Evolutionary conservation across 2,888 invertebrate species (phyloP), one percentile per base, ranked within the genome.

Genomic region (Sminthurides aquaticus): DNA sequence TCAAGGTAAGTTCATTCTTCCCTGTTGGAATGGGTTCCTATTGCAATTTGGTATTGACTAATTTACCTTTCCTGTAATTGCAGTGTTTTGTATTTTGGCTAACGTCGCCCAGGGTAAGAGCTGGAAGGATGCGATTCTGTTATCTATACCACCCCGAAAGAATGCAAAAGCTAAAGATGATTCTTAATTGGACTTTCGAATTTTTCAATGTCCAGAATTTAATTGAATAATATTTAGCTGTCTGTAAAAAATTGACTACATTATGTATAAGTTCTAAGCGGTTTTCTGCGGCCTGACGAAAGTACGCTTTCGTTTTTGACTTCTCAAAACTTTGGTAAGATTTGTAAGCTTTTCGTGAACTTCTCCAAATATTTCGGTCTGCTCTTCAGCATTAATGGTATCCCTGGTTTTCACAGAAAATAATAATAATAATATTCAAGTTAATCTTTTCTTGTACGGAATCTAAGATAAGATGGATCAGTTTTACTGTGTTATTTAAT

Each of bases 331-430:
- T 27, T 86, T 78, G 75, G 90, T 88, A 66, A 90, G 76, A 72
- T 87, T 84, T 74, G 87, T 86, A 52, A 91, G 78, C 75, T 90
- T 86, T 3, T 85, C 81, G 76, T 88, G 85, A 1, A 96, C 86
- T 80, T 96, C 93, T 1, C 86, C 81, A 83, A 87, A 94, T 75
- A 97, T 91, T 76, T 88, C 85, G 29, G 81, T 84, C 77, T 93
- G 91, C 67, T 96, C 94, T 78, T 93, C 93, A 74, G 89, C 88
- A 11, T 93, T 88, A 75, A 95, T 89, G 1, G 90, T 89, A 78
- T 83, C 82, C 76, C 89, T 87, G 78, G 18, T 81, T 81, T 74
- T 69, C 65, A 62, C 70, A 74, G 27, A 8, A 22, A 11, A n/a
- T 66, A 63, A n/a, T 25, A 25, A 49, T 59, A n/a, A 57, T 54